Evolutionary conservation across 2,888 invertebrate genomes (phyloP), one percentile per base, ranked within the genome.

Genomic region (Ernsta delagoae): DNA sequence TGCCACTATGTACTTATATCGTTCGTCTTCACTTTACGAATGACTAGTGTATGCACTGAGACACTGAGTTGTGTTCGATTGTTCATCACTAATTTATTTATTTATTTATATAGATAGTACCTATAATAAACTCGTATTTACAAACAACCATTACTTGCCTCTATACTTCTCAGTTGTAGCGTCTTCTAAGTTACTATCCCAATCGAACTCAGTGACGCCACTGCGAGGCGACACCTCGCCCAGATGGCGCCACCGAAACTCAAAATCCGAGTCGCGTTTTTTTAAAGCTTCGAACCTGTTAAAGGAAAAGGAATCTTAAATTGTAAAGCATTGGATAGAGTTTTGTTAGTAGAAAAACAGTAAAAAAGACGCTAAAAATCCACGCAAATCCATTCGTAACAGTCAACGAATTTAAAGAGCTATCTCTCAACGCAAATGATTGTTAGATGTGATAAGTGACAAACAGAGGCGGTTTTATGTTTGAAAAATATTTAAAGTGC

Each of bases 181-280:
- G 82, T 97, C 96, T 79, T 97, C 97, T 71, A 96, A 94, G 80
- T 97, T 95, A 88, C 96, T 96, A 87, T 97, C 97, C 98, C 98
- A 98, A 88, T 98, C 97, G 89, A 98, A 98, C 85, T 97, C 97
- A 67, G 97, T 97, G 76, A 96, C 96, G 73, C 96, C 96, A 80
- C 94, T 95, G 77, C 96, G 95, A 63, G 94, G 95, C 63, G 96
- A 95, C 77, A 97, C 95, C 83, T 97, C 97, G 65, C 98, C 98
- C 74, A 98, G 94, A 88, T 97, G 97, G 77, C 96, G 95, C 92
- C 97, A 98, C 77, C 98, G 95, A 84, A 96, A 96, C 75, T 96
- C 95, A 84, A 98, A 98, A 89, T 97, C 96, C 39, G 95, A 92
- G 89, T 98, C 98, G 73, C 96, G 95, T 78, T 96, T 95, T 89